Conservation (phyloP, 2,113 vertebrate genomes). For the Dipodomys stephensi region DNA sequence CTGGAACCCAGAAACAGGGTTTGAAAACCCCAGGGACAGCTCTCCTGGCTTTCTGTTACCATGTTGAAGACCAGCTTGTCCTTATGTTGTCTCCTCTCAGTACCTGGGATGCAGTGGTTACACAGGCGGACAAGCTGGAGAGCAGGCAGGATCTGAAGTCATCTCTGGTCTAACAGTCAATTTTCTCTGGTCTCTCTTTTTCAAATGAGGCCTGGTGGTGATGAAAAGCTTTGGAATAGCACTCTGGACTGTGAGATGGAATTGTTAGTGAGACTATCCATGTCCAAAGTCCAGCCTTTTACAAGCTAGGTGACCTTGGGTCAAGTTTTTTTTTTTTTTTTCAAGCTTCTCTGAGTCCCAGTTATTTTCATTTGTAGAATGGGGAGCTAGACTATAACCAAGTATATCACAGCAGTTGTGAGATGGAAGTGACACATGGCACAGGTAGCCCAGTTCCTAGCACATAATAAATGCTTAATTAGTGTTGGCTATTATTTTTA, state of each 20-base stretch:
- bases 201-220: neutral
- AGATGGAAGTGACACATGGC: neutral
- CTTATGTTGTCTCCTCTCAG: neutral
- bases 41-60: neutral
- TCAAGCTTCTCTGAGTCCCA: neutral
- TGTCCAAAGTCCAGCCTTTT: neutral
- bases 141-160: neutral
- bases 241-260: neutral
- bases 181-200: neutral
- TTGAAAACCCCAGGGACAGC: neutral
- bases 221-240: neutral
- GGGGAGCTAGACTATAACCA: slow-evolving; percentile 18
- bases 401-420: neutral
- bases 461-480: neutral
- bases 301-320: neutral
- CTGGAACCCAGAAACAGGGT: neutral
- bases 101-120: neutral
- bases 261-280: neutral
- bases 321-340: neutral
- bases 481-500: neutral
- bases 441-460: neutral
- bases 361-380: neutral
- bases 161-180: neutral
- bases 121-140: neutral
- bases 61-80: neutral